Percentiles rank a stretch among this genome's conserved stretches.
Evolutionary conservation across 2,888 invertebrate species (phyloP).

Genomic region (Lochmaea crataegi): DNA sequence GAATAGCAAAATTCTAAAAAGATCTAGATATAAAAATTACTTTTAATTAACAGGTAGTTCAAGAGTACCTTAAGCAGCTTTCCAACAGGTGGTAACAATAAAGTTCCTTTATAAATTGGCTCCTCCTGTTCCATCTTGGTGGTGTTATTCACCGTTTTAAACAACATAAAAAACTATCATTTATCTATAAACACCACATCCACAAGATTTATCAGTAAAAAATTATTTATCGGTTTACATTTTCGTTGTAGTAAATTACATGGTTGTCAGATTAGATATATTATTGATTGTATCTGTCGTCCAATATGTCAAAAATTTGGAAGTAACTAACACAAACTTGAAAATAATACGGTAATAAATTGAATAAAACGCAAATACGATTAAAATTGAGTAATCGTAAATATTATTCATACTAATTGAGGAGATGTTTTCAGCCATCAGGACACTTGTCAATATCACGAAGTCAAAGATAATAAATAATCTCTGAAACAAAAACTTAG

Average conservation of each 20-base stretch:
- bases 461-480: no score
- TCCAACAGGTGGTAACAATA: conserved; percentile 82
- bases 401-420: no score
- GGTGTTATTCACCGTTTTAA: conserved; percentile 30
- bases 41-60: conserved; percentile 17
- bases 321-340: not conserved
- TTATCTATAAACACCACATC: conserved; percentile 45
- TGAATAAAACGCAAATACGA: not conserved
- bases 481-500: no score
- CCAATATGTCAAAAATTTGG: not conserved
- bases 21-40: not conserved
- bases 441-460: no score
- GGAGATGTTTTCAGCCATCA: no score
- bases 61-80: conserved; percentile 77
- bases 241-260: conserved; percentile 21
- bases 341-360: not conserved
- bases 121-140: conserved; percentile 78
- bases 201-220: conserved; percentile 43
- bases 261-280: conserved; percentile 1
- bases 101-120: conserved; percentile 79
- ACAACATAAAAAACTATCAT: conserved; percentile 31
- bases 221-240: conserved; percentile 35
- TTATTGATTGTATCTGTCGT: not conserved
- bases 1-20: not conserved
- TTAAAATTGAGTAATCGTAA: no score